phyloP scores from a whole-genome alignment of 2,113 vertebrate species.

The Axis porcinus region DNA sequence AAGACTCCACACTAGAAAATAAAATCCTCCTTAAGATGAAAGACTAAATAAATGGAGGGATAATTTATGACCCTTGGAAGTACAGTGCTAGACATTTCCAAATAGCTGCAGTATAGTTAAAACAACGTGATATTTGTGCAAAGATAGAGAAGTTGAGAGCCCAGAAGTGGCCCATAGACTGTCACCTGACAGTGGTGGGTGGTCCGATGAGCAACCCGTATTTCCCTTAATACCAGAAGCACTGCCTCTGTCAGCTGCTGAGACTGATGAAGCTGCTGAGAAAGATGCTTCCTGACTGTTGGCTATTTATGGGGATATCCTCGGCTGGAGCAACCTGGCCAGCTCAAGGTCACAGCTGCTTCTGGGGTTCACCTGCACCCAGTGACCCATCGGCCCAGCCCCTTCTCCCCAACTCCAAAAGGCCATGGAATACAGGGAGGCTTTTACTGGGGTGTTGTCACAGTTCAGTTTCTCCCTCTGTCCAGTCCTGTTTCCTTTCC shows the following conservation, averaged over 20 bases:
- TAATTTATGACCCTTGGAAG: neutral
- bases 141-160: neutral
- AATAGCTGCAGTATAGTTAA: neutral
- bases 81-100: neutral
- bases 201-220: neutral
- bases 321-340: neutral
- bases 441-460: neutral
- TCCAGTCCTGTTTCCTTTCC: neutral
- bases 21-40: neutral
- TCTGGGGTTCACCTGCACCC: neutral
- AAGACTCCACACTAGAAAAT: neutral
- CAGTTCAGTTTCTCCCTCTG: neutral
- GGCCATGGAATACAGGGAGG: neutral
- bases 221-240: neutral
- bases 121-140: neutral
- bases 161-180: neutral
- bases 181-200: neutral
- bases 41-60: neutral
- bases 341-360: neutral
- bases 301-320: neutral
- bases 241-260: neutral
- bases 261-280: neutral
- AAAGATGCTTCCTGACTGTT: neutral
- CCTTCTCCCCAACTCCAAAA: neutral
- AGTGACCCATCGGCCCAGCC: rapidly evolving